phyloP scores from a whole-genome alignment of 2,888 invertebrate genomes.

The Caenorhabditis doughertyi region DNA sequence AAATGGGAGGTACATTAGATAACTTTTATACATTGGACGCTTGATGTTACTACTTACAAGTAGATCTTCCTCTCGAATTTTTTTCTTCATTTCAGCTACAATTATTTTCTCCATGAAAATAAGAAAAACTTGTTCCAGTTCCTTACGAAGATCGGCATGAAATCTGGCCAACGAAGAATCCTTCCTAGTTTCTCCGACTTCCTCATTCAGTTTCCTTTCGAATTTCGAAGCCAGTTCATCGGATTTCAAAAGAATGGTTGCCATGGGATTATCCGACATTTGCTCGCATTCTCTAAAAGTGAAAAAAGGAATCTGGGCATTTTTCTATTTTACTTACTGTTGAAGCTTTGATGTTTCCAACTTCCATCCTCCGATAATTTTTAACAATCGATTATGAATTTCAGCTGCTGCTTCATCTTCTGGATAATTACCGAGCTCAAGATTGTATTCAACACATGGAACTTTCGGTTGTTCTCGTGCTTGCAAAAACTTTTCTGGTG shows the following conservation, averaged over 20 bases:
- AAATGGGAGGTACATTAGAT: slow-evolving; percentile 10
- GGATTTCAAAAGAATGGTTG: slow-evolving; percentile 46
- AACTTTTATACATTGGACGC: background rate
- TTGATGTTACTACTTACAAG: slow-evolving; percentile 12
- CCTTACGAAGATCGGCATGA: slow-evolving; percentile 14
- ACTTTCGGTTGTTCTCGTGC: slow-evolving; percentile 40
- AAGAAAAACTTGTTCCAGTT: slow-evolving; percentile 48
- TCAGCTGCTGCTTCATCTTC: slow-evolving; percentile 36
- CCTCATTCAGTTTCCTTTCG: slow-evolving; percentile 4
- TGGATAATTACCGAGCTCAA: slow-evolving; percentile 27
- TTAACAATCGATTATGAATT: slow-evolving; percentile 16
- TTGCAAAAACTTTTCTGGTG: slow-evolving; percentile 6
- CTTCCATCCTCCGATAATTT: slow-evolving; percentile 36
- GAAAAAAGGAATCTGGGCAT: background rate
- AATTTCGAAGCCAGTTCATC: slow-evolving; percentile 43
- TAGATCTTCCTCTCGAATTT: slow-evolving; percentile 54
- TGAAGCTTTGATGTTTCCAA: slow-evolving; percentile 47
- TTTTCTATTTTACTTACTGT: slow-evolving; percentile 36
- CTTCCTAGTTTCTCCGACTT: background rate
- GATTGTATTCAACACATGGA: slow-evolving; percentile 32
- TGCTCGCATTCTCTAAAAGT: slow-evolving; percentile 30
- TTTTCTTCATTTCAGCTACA: slow-evolving; percentile 27
- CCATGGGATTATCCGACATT: slow-evolving; percentile 54
- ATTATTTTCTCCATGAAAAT: slow-evolving; percentile 55
- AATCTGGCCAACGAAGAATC: background rate